Conservation (phyloP, 2,797 vertebrate species). For the Hybognathus amarus region DNA sequence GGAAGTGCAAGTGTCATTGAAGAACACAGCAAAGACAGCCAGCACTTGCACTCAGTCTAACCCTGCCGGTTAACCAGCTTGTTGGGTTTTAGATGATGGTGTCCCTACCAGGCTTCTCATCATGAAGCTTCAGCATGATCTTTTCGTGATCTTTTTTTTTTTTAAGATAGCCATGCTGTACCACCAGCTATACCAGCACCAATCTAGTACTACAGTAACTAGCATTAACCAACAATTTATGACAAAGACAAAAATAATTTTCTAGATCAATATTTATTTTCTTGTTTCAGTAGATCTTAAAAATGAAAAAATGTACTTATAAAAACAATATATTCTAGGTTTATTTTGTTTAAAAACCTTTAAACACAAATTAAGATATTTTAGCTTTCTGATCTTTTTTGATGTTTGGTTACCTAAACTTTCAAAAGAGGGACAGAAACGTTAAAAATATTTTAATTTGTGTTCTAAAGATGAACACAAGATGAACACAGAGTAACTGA, state of each 20-base stretch:
- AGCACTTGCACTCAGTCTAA: slow-evolving; percentile 53
- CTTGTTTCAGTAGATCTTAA: background rate
- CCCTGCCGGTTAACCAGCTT: background rate
- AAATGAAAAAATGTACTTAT: background rate
- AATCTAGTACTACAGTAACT: background rate
- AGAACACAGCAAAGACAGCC: slow-evolving; percentile 62
- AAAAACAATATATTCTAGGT: background rate
- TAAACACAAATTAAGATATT: background rate
- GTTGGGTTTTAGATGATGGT: background rate
- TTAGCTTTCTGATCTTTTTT: background rate
- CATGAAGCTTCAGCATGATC: background rate
- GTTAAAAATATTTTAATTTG: background rate
- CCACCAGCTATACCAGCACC: background rate
- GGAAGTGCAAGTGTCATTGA: slow-evolving; percentile 65
- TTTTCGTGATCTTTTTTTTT: background rate
- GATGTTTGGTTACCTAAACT: background rate
- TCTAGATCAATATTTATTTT: background rate
- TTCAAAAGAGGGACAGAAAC: background rate
- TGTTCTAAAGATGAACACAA: background rate
- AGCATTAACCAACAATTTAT: background rate
- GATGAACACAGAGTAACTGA: too few species aligned
- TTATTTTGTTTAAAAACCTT: background rate
- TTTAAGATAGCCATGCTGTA: background rate
- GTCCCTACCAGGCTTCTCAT: background rate
- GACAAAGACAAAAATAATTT: background rate